Base-by-base conservation (phyloP, 2,888 invertebrate species). In the Plebejus anna region DNA sequence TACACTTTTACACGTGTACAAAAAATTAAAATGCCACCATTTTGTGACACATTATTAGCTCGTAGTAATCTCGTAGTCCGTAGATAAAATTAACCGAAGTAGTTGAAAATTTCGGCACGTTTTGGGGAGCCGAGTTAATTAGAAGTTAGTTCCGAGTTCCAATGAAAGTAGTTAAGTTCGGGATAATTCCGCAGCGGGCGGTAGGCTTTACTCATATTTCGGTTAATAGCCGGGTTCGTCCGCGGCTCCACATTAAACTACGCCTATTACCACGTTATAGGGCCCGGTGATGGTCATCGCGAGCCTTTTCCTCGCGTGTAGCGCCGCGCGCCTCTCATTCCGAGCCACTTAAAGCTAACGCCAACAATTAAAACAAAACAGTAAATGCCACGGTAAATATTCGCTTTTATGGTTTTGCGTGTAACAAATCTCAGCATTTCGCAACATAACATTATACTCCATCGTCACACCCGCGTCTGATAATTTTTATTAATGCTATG, bases 101-200 rank as follows among this genome's bases (percentile, higher is more conserved):
- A 55, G 55, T 55, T 55, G 4, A 16, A 55, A 16, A 47, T 47
- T 16, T 13, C 16, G 59, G 61, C 61, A 61, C 61, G 61, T 28
- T 61, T 61, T 61, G 11, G 61, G 22, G 28, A 61, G 28, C 61
- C 9, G 28, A 28, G 61, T 28, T 61, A 61, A 4, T 11, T 61
- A 28, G 28, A 61, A 28, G 61, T 59, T 59, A 59, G n/a, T 61
- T 61, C 61, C 28, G 61, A 59, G n/a, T 61, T 61, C 59, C 28
- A 28, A 61, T 28, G 61, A 22, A 61, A 61, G 28, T 61, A 61
- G 28, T 61, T 42, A 42, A 7, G 42, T 42, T 61, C 4, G 28
- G 61, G 3, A 11, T 28, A 22, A 28, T 22, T 28, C 61, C 11
- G 28, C 59, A 2, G 2, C 59, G 61, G 61, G 11, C 11, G 22